Percentiles rank a stretch among this genome's conserved stretches.
Conservation (phyloP, 2,113 vertebrate species). For the Falcunculus frontatus region DNA sequence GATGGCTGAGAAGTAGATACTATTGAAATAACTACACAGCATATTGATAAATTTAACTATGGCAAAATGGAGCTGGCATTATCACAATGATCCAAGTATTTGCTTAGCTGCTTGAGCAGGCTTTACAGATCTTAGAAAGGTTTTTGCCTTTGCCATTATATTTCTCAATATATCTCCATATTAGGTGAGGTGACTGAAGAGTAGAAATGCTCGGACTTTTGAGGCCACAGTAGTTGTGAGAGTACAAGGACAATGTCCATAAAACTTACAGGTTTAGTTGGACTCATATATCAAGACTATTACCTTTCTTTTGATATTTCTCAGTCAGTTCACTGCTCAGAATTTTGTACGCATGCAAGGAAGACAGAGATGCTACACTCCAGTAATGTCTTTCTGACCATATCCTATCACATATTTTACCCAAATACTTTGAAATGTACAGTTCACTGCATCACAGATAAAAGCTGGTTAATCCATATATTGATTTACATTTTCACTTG, state of each 20-base stretch:
- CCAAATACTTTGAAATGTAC: not conserved
- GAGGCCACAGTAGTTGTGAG: not conserved
- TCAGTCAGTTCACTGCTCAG: not conserved
- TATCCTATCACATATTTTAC: not conserved
- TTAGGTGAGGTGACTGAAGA: not conserved
- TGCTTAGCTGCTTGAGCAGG: not conserved
- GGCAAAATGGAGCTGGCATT: not conserved
- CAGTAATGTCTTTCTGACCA: not conserved
- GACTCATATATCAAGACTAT: not conserved
- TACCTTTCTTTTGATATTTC: not conserved
- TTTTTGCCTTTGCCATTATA: not conserved
- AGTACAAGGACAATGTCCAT: not conserved
- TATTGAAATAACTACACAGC: not conserved
- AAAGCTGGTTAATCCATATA: not conserved
- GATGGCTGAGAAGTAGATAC: not conserved
- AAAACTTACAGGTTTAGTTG: not conserved
- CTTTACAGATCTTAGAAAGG: not conserved
- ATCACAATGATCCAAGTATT: not conserved
- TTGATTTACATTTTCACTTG: not conserved
- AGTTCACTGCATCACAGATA: not conserved
- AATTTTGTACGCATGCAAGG: fast-evolving
- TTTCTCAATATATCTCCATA: not conserved
- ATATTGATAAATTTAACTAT: not conserved
- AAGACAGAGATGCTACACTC: not conserved
- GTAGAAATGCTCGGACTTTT: not conserved